phyloP scores from a whole-genome alignment of 2,113 vertebrate species.

The Cnemophilus loriae region DNA sequence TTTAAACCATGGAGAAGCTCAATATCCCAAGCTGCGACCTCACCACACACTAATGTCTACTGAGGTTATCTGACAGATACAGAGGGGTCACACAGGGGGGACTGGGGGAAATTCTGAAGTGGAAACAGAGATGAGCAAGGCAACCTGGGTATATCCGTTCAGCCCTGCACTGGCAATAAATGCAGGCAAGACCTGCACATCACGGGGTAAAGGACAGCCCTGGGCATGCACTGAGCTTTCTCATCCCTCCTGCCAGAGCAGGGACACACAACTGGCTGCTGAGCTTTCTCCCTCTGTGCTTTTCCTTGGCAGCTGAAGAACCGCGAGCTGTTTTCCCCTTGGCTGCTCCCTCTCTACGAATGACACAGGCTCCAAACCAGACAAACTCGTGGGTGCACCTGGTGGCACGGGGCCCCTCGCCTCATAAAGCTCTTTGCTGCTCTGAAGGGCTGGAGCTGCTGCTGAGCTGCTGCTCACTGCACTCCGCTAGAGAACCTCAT shows the following conservation, averaged over 20 bases:
- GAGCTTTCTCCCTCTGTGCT: not conserved
- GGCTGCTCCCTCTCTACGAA: not conserved
- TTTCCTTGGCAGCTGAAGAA: not conserved
- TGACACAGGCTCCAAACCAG: not conserved
- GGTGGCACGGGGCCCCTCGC: not conserved
- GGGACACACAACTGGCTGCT: not conserved
- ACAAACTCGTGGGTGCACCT: not conserved
- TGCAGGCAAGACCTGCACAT: not conserved
- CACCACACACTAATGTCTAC: not conserved
- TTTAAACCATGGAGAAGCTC: not conserved
- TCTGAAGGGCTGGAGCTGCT: not conserved
- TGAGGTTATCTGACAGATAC: not conserved
- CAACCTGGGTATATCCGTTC: not conserved
- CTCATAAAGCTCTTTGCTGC: not conserved
- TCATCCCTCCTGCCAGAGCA: not conserved
- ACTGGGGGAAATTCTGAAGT: rapidly evolving
- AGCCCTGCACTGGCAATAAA: not conserved
- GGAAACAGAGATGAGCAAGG: not conserved
- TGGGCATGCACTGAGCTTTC: not conserved
- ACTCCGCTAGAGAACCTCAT: not conserved
- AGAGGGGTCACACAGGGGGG: rapidly evolving
- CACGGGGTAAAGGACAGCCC: not conserved
- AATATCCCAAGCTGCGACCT: not conserved
- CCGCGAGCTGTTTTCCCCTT: not conserved
- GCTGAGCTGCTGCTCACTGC: not conserved